Evolutionary conservation across 35 echinoderm and acorn worm genomes (phyloP).

Genomic region (Ophiothrix spiculata): DNA sequence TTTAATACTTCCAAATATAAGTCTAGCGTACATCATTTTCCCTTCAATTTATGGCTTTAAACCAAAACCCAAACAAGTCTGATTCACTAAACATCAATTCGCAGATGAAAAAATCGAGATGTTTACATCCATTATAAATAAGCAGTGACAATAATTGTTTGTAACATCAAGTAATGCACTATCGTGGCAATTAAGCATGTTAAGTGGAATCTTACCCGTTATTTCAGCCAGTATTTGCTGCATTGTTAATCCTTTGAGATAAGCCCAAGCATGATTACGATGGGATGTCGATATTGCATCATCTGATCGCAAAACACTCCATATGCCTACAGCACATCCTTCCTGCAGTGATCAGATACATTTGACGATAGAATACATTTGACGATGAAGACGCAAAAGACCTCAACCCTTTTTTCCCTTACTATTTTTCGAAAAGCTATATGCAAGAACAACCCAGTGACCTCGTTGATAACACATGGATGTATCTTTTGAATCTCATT

Average conservation of each 20-base stretch:
- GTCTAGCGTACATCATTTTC: background rate
- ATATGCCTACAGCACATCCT: constrained; percentile 89
- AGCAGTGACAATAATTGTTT: background rate
- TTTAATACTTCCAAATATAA: too few species aligned
- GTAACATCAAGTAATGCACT: too few species aligned
- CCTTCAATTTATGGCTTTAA: background rate
- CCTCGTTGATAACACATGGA: background rate
- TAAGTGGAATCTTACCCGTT: constrained; percentile 90
- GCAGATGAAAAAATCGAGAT: background rate
- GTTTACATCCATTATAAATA: background rate
- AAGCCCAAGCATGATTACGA: constrained; percentile 84
- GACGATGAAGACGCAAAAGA: background rate
- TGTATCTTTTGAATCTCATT: background rate
- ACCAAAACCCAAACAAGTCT: background rate
- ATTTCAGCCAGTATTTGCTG: constrained; percentile 79
- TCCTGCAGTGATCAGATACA: constrained; percentile 35
- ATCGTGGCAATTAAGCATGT: too few species aligned
- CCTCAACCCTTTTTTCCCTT: background rate
- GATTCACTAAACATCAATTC: background rate
- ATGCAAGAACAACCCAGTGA: background rate
- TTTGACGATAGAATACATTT: background rate
- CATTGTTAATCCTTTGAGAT: constrained; percentile 74
- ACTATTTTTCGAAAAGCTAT: background rate
- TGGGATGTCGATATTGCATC: constrained; percentile 87
- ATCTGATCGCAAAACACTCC: constrained; percentile 47